Percentiles rank a stretch among this genome's conserved stretches.
phyloP scores from a whole-genome alignment of 2,113 vertebrate species.

The Pituophis catenifer region DNA sequence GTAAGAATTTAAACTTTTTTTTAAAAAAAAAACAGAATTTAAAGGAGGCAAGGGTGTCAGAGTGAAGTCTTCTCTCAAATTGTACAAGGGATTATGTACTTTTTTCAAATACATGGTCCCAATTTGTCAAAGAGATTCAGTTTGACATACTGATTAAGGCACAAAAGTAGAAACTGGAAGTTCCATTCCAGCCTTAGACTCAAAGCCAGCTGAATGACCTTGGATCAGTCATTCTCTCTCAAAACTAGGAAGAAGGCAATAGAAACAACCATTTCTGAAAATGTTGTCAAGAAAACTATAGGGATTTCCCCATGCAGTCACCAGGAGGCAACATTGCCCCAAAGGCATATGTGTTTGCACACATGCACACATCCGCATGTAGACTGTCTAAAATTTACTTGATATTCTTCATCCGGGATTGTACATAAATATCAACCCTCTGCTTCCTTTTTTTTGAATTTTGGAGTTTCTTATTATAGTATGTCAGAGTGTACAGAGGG shows the following conservation, averaged over 20 bases:
- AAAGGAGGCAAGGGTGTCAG: background rate
- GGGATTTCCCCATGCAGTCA: background rate
- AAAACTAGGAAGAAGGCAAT: background rate
- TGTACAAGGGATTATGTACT: background rate
- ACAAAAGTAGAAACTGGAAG: background rate
- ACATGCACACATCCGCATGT: background rate
- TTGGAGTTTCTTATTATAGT: background rate
- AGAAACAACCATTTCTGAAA: background rate
- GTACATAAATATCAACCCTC: background rate
- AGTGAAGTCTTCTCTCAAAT: background rate
- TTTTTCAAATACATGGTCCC: background rate
- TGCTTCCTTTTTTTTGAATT: background rate
- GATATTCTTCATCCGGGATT: background rate
- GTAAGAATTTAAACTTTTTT: background rate
- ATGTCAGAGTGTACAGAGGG: no score
- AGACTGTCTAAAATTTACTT: background rate
- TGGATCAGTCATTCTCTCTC: background rate
- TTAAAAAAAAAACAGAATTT: background rate
- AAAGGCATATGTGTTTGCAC: background rate
- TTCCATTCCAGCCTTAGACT: background rate
- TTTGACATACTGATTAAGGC: background rate
- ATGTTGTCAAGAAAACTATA: background rate
- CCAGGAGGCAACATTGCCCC: background rate
- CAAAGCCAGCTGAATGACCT: background rate
- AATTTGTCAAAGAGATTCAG: background rate